A percentile compares a stretch with the other conserved stretches of the same genome.
phyloP scores from a whole-genome alignment of 2,113 vertebrate genomes.

The Harpagus bidentatus region DNA sequence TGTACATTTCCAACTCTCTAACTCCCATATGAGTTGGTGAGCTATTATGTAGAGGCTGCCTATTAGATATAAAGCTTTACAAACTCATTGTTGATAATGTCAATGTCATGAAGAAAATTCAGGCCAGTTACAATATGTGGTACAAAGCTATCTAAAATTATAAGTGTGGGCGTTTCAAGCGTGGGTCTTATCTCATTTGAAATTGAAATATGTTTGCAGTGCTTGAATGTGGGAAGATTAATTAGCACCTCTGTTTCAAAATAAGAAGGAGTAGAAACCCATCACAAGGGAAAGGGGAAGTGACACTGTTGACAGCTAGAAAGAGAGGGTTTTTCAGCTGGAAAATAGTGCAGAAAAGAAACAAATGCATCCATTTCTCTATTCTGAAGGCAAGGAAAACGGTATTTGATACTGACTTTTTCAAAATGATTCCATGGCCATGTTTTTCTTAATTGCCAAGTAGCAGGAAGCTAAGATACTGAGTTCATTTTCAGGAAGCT shows the following conservation, averaged over 20 bases:
- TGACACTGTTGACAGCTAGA: conserved; percentile 69
- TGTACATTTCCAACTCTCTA: conserved; percentile 4
- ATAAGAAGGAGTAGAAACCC: conserved; percentile 77
- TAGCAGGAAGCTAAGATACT: neutral
- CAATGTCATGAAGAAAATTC: conserved; percentile 54
- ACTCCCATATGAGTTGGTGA: neutral
- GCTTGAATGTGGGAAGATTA: conserved; percentile 85
- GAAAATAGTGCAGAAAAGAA: conserved; percentile 66
- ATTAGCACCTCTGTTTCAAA: conserved; percentile 88
- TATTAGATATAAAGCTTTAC: conserved; percentile 45
- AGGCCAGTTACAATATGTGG: conserved; percentile 49
- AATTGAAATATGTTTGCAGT: conserved; percentile 80
- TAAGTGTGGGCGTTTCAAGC: conserved; percentile 68
- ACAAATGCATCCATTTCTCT: conserved; percentile 41
- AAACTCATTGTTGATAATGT: conserved; percentile 39
- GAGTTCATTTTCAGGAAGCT: neutral
- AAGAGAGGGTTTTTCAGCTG: conserved; percentile 64
- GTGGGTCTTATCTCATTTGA: conserved; percentile 74
- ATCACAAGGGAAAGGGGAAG: conserved; percentile 73
- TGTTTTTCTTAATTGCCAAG: neutral
- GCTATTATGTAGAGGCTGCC: conserved; percentile 4
- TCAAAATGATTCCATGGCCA: neutral
- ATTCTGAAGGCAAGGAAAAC: conserved; percentile 29
- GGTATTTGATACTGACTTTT: neutral
- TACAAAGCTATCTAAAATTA: conserved; percentile 67